These are phyloP conservation scores for Procambarus clarkii DNA, from an alignment of 1,140 invertebrate species.

Conservation along the genomic window DNA sequence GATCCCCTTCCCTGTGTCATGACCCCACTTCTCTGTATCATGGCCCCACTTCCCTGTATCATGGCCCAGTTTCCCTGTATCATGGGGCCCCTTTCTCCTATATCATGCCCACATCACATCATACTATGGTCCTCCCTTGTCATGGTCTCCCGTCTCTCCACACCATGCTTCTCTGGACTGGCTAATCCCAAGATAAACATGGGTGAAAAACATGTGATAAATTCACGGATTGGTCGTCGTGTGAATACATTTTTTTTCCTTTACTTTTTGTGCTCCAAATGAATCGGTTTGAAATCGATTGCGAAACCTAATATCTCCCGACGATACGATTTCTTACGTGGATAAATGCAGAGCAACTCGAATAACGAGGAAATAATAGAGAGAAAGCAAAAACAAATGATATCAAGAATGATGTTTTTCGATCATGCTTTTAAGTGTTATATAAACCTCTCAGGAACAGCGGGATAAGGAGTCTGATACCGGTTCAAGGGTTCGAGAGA, in stretches of 20 bases:
- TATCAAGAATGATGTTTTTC: too few species aligned
- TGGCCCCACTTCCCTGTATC: not conserved
- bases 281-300: too few species aligned
- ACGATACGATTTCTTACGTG: too few species aligned
- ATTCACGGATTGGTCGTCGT: conserved; percentile 22
- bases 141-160: not conserved
- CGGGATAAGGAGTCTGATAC: too few species aligned
- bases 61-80: not conserved
- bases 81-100: not conserved
- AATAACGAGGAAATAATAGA: not conserved
- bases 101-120: not conserved
- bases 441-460: too few species aligned
- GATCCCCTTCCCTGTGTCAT: not conserved
- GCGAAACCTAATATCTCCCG: too few species aligned
- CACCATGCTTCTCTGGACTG: not conserved
- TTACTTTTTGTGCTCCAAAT: not conserved
- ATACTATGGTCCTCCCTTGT: not conserved
- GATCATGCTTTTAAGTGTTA: too few species aligned
- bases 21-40: not conserved
- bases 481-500: too few species aligned
- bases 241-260: not conserved
- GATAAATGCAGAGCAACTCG: too few species aligned
- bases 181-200: conserved; percentile 23
- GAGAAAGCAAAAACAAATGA: too few species aligned
- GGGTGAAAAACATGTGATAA: conserved; percentile 3